Conservation (phyloP, 1,140 invertebrate species). For the Polypedilum vanderplanki region DNA sequence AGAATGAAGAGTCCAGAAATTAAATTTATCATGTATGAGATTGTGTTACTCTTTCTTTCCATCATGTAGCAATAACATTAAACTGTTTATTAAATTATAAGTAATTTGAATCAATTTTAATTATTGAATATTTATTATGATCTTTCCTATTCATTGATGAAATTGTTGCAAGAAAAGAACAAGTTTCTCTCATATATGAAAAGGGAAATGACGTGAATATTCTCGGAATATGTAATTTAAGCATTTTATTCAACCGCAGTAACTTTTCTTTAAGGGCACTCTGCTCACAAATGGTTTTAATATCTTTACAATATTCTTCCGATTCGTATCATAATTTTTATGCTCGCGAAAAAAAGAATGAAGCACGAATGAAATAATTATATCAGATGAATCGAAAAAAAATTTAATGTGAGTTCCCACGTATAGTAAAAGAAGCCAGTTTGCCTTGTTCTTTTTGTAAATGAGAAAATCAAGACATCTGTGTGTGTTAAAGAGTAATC, state of each 20-base stretch:
- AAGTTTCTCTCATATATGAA: background rate
- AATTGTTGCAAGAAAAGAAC: no score
- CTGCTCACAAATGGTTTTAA: background rate
- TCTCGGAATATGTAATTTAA: conserved; percentile 9
- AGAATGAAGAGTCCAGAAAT: background rate
- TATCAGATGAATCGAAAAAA: background rate
- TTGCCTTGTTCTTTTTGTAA: background rate
- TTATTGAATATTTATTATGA: no score
- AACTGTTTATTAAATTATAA: no score
- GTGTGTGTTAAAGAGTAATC: background rate
- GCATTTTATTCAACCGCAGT: background rate
- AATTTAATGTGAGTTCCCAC: background rate
- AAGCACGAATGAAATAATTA: conserved; percentile 11
- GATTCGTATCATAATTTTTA: conserved; percentile 11
- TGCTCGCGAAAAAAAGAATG: background rate
- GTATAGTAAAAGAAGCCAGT: background rate
- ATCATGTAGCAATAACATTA: no score
- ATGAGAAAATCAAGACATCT: background rate
- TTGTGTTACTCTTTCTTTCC: no score
- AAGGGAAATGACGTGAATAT: conserved; percentile 10
- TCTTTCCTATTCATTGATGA: no score
- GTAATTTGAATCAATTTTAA: no score
- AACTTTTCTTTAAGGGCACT: background rate
- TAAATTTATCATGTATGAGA: no score
- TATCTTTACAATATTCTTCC: conserved; percentile 1